Evolutionary conservation across 2,888 invertebrate species (phyloP).

Genomic region (Lutraria lutraria): DNA sequence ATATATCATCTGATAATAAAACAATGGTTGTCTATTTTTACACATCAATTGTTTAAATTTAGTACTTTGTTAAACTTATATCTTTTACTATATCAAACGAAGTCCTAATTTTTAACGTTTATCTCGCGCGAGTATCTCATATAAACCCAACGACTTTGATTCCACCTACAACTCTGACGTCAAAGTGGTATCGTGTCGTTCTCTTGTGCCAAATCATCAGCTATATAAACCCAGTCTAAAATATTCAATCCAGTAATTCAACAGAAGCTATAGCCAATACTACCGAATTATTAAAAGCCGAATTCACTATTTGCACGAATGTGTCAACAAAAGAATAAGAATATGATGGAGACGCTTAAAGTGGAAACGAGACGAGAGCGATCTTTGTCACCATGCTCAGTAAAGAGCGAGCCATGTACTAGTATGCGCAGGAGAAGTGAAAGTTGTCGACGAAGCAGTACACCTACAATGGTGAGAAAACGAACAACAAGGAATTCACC

Average conservation of each 20-base stretch:
- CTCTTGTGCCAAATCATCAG: not conserved
- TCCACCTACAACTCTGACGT: slow-evolving; percentile 12
- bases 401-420: slow-evolving; percentile 3
- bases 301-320: not conserved
- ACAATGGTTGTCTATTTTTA: not conserved
- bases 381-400: not conserved
- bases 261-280: not conserved
- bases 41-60: not conserved
- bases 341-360: not conserved
- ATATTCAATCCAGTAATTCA: not conserved
- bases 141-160: not conserved
- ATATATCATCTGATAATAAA: not conserved
- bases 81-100: slow-evolving; percentile 35
- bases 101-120: not conserved
- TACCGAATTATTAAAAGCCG: not conserved
- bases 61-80: slow-evolving; percentile 7
- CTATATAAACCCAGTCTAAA: not conserved
- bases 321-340: slow-evolving; percentile 1
- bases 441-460: slow-evolving; percentile 3
- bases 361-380: not conserved
- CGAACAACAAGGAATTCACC: not conserved
- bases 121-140: slow-evolving; percentile 5
- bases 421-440: not conserved
- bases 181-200: not conserved
- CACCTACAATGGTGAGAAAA: not conserved